Base-by-base conservation (phyloP, 2,113 vertebrate species). In the Ptyas mucosa region DNA sequence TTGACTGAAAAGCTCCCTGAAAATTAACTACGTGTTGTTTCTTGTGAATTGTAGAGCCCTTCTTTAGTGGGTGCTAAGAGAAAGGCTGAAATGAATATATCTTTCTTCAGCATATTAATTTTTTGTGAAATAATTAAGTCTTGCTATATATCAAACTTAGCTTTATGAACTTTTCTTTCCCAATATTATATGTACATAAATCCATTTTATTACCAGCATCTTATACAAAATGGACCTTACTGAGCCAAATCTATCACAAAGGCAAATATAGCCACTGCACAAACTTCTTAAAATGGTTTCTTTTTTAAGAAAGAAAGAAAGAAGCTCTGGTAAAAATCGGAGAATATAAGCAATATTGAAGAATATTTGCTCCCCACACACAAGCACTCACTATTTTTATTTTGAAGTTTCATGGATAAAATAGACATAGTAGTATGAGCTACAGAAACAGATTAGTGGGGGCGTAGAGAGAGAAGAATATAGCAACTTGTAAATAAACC, bases 401-500 rank as follows among this genome's bases (percentile, higher is more conserved):
- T 96, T 88, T 85, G 97, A 97, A 97, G 96, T 96, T 94, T 94
- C 92, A 92, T 93, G 96, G 95, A 95, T 96, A 94, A 46, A 95
- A 95, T 91, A 92, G 90, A 57, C 92, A 95, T 90, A 94, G 93
- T 95, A 95, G 94, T 96, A 96, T 86, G 96, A 97, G 95, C 91
- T 86, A 85, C 34, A 97, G 94, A 94, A 96, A 97, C 46, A 93
- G 89, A 58, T 64, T 75, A 61, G 49, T 52, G n/a, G 12, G 52
- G 53, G 87, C 10, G 91, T 69, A 69, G 89, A 85, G 95, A 95
- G 94, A 94, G 89, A 94, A 96, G 95, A 96, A 96, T 86, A 93
- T 26, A 61, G 94, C 94, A 95, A 96, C 94, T 96, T 97, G 95
- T 97, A 96, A 97, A 97, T 96, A 97, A 97, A 96, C 94, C 94